Conservation (phyloP, 2,888 invertebrate species). For the Ischnura elegans region DNA sequence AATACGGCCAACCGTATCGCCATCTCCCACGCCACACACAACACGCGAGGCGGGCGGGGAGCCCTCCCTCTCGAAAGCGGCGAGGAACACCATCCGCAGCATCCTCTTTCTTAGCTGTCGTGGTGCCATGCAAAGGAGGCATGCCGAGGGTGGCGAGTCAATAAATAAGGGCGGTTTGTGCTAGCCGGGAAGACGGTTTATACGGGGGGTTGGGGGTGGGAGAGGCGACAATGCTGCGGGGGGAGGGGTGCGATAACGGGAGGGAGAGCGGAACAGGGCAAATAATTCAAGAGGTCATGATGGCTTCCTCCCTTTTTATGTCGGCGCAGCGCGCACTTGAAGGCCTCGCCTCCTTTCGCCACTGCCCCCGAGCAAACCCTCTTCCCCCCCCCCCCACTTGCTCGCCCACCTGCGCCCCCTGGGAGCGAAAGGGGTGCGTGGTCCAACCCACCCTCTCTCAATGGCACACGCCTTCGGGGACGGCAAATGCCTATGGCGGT, state of each 20-base stretch:
- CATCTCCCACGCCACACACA: background rate
- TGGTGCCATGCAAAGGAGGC: background rate
- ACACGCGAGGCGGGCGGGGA: background rate
- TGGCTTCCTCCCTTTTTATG: slow-evolving; percentile 22
- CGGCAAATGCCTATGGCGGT: too few species aligned
- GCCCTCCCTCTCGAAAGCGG: background rate
- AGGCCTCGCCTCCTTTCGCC: too few species aligned
- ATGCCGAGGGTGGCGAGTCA: background rate
- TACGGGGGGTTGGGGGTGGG: background rate
- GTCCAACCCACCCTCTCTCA: too few species aligned
- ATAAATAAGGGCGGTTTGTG: slow-evolving; percentile 32
- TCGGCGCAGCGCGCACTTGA: background rate
- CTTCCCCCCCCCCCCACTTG: background rate
- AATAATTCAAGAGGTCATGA: slow-evolving; percentile 44
- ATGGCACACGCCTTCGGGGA: too few species aligned
- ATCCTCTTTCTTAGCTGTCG: background rate
- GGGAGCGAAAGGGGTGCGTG: too few species aligned
- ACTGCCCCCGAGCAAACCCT: background rate
- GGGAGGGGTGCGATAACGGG: background rate
- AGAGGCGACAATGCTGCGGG: background rate
- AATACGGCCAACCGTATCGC: background rate
- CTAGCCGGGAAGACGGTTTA: background rate
- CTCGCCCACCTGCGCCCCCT: background rate
- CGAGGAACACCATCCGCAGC: background rate
- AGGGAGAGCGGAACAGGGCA: background rate